Conservation (phyloP, 1,140 invertebrate species). For the Eumaeus atala region DNA sequence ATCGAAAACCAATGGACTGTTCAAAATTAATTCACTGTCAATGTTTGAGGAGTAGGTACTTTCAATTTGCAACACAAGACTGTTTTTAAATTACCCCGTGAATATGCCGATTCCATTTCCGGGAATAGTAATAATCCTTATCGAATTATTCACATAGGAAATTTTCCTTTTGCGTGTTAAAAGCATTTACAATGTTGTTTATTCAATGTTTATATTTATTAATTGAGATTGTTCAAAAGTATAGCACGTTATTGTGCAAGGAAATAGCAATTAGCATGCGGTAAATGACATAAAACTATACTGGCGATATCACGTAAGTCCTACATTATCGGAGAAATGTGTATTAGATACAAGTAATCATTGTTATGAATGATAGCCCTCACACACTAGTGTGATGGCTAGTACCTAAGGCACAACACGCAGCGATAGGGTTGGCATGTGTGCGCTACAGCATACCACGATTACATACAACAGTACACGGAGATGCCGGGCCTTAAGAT, state of each 20-base stretch:
- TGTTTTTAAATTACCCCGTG: slow-evolving; percentile 17
- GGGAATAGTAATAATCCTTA: not conserved
- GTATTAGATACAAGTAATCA: too few relatives aligned
- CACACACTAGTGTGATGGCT: too few relatives aligned
- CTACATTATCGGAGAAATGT: too few relatives aligned
- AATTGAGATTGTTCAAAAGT: not conserved
- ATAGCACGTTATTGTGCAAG: not conserved
- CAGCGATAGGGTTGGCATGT: too few relatives aligned
- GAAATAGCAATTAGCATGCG: too few relatives aligned
- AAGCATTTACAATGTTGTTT: not conserved
- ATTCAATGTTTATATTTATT: not conserved
- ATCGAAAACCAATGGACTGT: slow-evolving; percentile 1
- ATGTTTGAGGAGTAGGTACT: slow-evolving; percentile 12
- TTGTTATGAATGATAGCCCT: too few relatives aligned
- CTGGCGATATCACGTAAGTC: too few relatives aligned
- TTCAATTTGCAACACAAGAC: slow-evolving; percentile 21
- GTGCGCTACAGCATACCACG: too few relatives aligned
- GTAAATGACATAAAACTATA: too few relatives aligned
- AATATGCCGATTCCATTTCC: slow-evolving; percentile 24
- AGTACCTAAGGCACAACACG: too few relatives aligned
- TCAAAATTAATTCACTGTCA: slow-evolving; percentile 3
- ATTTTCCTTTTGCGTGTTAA: not conserved
- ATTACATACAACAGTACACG: too few relatives aligned
- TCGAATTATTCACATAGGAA: not conserved
- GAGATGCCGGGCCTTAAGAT: too few relatives aligned